Base-by-base conservation (phyloP, 2,113 vertebrate genomes). In the Pleuronectes platessa region DNA sequence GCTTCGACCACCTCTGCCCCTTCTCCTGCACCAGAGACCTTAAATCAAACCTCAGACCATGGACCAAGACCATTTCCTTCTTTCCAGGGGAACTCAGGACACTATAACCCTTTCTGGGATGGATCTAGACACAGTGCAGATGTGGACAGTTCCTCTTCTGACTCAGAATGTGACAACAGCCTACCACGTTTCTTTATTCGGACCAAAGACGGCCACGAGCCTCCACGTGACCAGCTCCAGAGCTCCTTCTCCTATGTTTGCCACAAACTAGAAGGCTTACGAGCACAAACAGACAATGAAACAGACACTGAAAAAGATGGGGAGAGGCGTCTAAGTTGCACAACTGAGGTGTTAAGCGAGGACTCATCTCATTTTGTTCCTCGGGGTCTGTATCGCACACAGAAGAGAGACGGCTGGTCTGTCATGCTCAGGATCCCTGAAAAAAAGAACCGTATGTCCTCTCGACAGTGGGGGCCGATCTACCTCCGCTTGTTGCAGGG, bases 401-500 rank as follows among this genome's bases (percentile, higher is more conserved):
- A 84, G 76, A 95, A 90, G 49, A 94, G 89, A 49, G 92, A 96
- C 0, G 98, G 98, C 14, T 99, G 98, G 98, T 89, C 96, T 0
- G 94, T 99, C 86, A 96, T 99, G 98, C 83, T 99, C 86, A 95
- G 98, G 83, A 99, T 99, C 75, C 98, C 98, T 0, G 98, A 99
- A 78, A 99, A 97, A 91, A 99, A 99, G 92, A 99, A 97, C 90
- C 96, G 97, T 92, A 99, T 99, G 98, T 99, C 98, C 0, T 99
- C 98, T 7, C 94, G 98, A 37, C 98, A 99, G 53, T 99, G 98
- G 98, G 98, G 98, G 0, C 97, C 97, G 0, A 96, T 99, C 86
- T 99, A 98, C 83, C 94, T 99, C 11, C 94, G 93, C 0, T 80
- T 99, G 74, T 75, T 96, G 58, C 84, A 95, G 0, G 97, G 98